Evolutionary conservation across 2,113 vertebrate genomes (phyloP), one percentile per base, ranked within the genome.

Genomic region (Gymnocephalus cernua): DNA sequence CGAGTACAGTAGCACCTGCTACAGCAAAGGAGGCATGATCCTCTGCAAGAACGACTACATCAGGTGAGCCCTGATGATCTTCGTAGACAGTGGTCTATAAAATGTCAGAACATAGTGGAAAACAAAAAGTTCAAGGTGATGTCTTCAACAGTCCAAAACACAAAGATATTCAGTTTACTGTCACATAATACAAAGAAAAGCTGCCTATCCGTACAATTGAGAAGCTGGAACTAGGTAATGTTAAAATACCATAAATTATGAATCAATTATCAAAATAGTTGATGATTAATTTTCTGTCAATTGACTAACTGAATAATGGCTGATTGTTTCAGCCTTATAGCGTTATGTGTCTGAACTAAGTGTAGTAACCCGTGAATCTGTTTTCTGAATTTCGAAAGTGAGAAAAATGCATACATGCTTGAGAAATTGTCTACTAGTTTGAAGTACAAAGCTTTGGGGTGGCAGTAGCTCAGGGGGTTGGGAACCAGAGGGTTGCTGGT

Each of bases 41-140:
- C 95, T 96, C 86, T 96, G 95, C 90, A 94, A 93, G 90, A 94
- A 95, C 48, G 95, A 96, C 92, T 96, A 96, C 92, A 95, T 96
- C 86, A 95, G 95, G 95, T 95, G 82, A 77, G 79, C 25, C 25
- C 7, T 1, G 8, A 1, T 9, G 16, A 15, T 32, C 23, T 21
- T 1, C 58, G 16, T 25, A 14, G 6, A 47, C 54, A 21, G 4
- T 4, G 21, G 27, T 45, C 68, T 15, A 9, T 15, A 8, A 38
- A 29, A 23, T 8, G 15, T 44, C 32, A 8, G 27, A 51, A 1
- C 47, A 21, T 48, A 32, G 25, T 19, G 44, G 16, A 32, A 51
- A 12, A 63, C 38, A 41, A 41, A 41, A 41, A 8, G 29, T 44
- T 11, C 5, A 27, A 57, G 15, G 11, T 27, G 69, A 47, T 15